phyloP scores from a whole-genome alignment of 2,113 vertebrate species.

The Merops nubicus region DNA sequence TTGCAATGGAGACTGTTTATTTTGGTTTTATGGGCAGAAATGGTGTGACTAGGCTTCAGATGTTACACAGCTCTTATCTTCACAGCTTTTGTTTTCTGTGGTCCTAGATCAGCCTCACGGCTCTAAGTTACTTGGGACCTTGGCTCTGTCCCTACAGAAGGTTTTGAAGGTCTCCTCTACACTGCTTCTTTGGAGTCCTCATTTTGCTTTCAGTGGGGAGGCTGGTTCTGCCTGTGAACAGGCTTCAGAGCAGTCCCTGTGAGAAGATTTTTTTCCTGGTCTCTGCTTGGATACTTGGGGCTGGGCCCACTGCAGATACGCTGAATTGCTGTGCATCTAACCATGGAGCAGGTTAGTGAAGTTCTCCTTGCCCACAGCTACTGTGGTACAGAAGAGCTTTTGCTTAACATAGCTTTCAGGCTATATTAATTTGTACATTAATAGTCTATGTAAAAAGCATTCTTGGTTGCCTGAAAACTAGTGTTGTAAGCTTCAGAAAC shows the following conservation, averaged over 20 bases:
- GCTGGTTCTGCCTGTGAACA: not conserved
- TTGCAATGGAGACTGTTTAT: not conserved
- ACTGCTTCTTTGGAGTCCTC: not conserved
- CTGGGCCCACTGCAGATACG: not conserved
- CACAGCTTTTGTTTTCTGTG: not conserved
- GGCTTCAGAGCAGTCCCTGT: not conserved
- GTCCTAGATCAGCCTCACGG: not conserved
- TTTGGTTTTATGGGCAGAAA: not conserved
- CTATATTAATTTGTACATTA: not conserved
- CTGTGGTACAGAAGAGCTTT: not conserved
- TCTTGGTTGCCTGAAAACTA: not conserved
- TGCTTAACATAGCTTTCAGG: not conserved
- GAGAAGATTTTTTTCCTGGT: not conserved
- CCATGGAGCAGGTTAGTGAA: not conserved
- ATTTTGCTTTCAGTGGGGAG: not conserved
- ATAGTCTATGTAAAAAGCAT: not conserved
- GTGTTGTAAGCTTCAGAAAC: not conserved
- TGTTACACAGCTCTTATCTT: not conserved
- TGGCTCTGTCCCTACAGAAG: not conserved
- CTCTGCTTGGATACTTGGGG: not conserved
- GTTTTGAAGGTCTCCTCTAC: not conserved
- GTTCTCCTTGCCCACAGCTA: not conserved
- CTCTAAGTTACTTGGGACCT: not conserved
- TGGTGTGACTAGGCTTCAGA: not conserved
- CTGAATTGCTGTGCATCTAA: not conserved